These are phyloP conservation scores for Macropis europaea DNA, from an alignment of 2,888 invertebrate genomes.

Conservation along the genomic window DNA sequence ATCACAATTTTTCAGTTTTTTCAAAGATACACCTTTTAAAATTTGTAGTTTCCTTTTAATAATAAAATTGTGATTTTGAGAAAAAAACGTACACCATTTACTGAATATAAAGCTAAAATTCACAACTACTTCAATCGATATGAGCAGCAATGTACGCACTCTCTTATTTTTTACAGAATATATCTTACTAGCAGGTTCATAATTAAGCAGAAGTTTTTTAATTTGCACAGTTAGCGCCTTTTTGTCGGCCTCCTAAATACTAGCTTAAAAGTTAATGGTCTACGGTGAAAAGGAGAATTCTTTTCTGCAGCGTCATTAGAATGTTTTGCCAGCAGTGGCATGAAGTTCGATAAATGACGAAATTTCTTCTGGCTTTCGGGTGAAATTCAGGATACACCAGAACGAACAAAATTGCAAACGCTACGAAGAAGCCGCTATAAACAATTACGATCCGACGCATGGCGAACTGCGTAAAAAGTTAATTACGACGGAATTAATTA, in stretches of 20 bases:
- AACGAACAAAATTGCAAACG: neutral
- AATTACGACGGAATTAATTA: constrained; percentile 25
- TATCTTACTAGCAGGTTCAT: too few species aligned
- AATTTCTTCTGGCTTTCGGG: neutral
- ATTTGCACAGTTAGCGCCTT: neutral
- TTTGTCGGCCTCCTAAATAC: neutral
- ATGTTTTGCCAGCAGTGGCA: constrained; percentile 13
- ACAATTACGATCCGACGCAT: constrained; percentile 1
- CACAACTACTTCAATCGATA: too few species aligned
- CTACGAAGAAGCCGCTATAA: neutral
- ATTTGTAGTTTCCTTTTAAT: too few species aligned
- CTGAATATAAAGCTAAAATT: too few species aligned
- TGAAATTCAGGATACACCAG: neutral
- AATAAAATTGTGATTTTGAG: too few species aligned
- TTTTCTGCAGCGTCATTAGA: constrained; percentile 30
- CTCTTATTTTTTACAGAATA: too few species aligned
- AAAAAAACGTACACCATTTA: too few species aligned
- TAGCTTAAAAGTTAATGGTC: constrained; percentile 30
- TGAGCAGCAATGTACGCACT: too few species aligned
- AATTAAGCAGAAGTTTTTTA: too few species aligned
- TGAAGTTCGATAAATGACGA: constrained; percentile 33
- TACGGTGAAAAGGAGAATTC: constrained; percentile 30
- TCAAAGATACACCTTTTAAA: too few species aligned
- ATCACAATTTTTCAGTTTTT: too few species aligned
- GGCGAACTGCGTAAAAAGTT: constrained; percentile 1